These are phyloP conservation scores for Scaptodrosophila latifasciaeformis DNA, from an alignment of 2,888 invertebrate genomes.

Conservation along the genomic window DNA sequence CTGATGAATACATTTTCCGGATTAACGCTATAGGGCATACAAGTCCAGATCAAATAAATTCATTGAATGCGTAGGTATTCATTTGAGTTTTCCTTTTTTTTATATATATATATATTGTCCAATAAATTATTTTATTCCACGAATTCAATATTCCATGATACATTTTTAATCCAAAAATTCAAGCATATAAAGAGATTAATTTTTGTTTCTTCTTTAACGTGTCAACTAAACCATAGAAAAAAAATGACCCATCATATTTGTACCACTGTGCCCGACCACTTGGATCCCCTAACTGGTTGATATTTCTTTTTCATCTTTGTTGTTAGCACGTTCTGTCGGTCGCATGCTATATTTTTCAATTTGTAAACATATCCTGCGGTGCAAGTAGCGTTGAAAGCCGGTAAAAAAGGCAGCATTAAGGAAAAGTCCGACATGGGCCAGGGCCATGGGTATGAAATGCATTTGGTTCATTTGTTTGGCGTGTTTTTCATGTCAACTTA, in stretches of 20 bases:
- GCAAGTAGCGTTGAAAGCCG: constrained; percentile 48
- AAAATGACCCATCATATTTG: too few relatives aligned
- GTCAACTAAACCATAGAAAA: too few relatives aligned
- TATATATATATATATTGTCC: not conserved
- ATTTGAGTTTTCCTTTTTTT: too few relatives aligned
- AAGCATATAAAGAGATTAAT: too few relatives aligned
- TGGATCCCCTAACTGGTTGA: constrained; percentile 10
- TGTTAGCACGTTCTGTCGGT: constrained; percentile 50
- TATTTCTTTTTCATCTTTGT: too few relatives aligned
- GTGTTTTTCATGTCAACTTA: constrained; percentile 65
- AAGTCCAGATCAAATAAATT: not conserved
- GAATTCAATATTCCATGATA: too few relatives aligned
- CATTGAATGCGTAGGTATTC: too few relatives aligned
- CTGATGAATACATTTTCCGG: not conserved
- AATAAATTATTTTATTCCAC: not conserved
- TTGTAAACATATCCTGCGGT: constrained; percentile 67
- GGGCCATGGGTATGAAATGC: constrained; percentile 53
- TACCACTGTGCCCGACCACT: constrained; percentile 31
- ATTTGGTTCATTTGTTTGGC: constrained; percentile 65
- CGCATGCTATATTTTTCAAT: constrained; percentile 65
- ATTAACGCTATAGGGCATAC: not conserved
- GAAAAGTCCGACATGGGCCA: not conserved
- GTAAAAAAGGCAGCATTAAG: constrained; percentile 42
- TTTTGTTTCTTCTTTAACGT: too few relatives aligned
- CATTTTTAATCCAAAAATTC: too few relatives aligned